Percentiles rank a stretch among this genome's conserved stretches.
phyloP scores from a whole-genome alignment of 2,113 vertebrate genomes.

The Polyodon spathula region DNA sequence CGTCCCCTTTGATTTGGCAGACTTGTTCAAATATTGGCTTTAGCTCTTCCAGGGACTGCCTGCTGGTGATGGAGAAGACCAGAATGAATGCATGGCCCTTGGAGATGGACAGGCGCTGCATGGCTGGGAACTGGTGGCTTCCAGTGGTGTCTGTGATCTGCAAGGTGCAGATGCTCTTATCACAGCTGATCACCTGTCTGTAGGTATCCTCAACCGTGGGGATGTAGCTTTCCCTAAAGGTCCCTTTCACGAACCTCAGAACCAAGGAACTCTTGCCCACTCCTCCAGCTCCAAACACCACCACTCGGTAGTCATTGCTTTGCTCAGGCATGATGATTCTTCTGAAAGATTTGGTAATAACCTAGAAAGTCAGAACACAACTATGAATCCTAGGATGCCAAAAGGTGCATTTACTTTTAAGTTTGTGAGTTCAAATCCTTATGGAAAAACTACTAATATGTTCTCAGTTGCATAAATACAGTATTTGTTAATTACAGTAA shows the following conservation, averaged over 20 bases:
- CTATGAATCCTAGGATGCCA: too few relatives aligned
- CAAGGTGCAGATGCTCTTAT: constrained; percentile 72
- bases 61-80: constrained; percentile 68
- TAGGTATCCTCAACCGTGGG: constrained; percentile 74
- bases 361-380: too few relatives aligned
- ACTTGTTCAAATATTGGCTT: constrained; percentile 70
- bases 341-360: too few relatives aligned
- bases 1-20: constrained; percentile 69
- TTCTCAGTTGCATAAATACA: too few relatives aligned
- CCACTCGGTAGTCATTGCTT: constrained; percentile 71
- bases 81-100: constrained; percentile 72
- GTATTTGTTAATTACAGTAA: too few relatives aligned
- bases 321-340: constrained; percentile 58
- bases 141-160: constrained; percentile 74
- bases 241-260: constrained; percentile 67
- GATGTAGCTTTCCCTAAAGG: constrained; percentile 71
- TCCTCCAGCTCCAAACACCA: constrained; percentile 68
- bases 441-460: too few relatives aligned
- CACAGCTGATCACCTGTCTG: constrained; percentile 72
- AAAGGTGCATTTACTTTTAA: too few relatives aligned
- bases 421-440: too few relatives aligned
- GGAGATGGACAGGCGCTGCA: constrained; percentile 72
- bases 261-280: constrained; percentile 72
- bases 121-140: constrained; percentile 72
- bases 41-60: constrained; percentile 67